These are phyloP conservation scores for Lasiurus borealis DNA, from an alignment of 2,113 vertebrate genomes.

Conservation along the genomic window DNA sequence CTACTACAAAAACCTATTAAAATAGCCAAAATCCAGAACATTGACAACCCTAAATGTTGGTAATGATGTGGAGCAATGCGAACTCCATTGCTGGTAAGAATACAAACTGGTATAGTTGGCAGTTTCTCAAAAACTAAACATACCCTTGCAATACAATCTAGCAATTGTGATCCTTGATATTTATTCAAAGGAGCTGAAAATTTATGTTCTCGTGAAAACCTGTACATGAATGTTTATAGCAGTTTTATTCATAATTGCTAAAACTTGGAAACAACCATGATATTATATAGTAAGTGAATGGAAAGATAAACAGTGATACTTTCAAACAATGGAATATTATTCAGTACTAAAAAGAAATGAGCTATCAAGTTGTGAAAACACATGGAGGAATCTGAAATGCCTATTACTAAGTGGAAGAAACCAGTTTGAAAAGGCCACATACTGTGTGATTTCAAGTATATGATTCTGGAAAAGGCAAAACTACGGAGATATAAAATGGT, in stretches of 20 bases:
- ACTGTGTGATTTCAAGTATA: not conserved
- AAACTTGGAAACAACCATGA: not conserved
- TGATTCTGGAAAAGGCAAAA: not conserved
- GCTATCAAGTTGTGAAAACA: not conserved
- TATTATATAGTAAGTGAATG: not conserved
- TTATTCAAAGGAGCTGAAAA: not conserved
- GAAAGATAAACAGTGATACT: not conserved
- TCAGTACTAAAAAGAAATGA: not conserved
- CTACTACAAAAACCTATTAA: not conserved
- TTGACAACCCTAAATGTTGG: not conserved
- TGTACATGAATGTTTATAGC: not conserved
- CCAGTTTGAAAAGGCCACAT: not conserved
- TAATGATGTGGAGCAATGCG: not conserved
- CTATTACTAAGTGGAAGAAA: not conserved
- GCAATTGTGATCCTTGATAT: not conserved
- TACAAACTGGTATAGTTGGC: not conserved
- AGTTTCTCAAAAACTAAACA: not conserved
- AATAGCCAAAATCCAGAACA: not conserved
- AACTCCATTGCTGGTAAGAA: not conserved
- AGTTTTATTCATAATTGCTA: not conserved
- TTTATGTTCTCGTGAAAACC: not conserved
- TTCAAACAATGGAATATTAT: not conserved
- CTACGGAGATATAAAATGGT: not conserved
- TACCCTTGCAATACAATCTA: not conserved
- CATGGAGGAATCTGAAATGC: not conserved